These are phyloP conservation scores for Nephrotoma flavescens DNA, from an alignment of 2,888 invertebrate species.

Conservation along the genomic window DNA sequence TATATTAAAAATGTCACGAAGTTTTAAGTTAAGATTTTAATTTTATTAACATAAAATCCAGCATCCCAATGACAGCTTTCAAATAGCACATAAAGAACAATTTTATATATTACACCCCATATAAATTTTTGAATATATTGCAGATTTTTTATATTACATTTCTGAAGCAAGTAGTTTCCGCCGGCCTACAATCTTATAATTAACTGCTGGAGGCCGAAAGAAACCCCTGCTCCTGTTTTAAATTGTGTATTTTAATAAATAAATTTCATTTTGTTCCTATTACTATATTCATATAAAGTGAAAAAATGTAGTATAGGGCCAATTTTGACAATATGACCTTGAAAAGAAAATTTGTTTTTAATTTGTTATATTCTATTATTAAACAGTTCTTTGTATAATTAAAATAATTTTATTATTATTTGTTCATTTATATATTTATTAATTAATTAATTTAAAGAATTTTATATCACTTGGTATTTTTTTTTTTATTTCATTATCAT, in stretches of 20 bases:
- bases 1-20: too few relatives aligned
- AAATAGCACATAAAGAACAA: too few relatives aligned
- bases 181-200: slow-evolving; percentile 67
- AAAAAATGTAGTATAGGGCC: neutral
- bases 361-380: neutral
- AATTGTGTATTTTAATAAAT: neutral
- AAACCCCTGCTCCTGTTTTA: slow-evolving; percentile 58
- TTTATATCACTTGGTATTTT: neutral
- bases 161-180: slow-evolving; percentile 77
- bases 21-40: too few relatives aligned
- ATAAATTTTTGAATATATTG: neutral
- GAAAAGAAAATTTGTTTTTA: neutral
- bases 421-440: neutral
- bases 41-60: too few relatives aligned
- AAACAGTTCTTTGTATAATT: neutral
- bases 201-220: slow-evolving; percentile 84
- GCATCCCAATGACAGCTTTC: too few relatives aligned
- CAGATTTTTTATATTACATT: neutral
- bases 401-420: neutral
- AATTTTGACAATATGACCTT: neutral
- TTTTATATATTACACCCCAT: neutral
- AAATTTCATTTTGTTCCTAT: neutral
- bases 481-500: too few relatives aligned
- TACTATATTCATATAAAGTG: neutral
- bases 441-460: neutral